Percentiles rank a stretch among this genome's conserved stretches.
phyloP scores from a whole-genome alignment of 2,113 vertebrate genomes.

The Leucoraja erinaceus region DNA sequence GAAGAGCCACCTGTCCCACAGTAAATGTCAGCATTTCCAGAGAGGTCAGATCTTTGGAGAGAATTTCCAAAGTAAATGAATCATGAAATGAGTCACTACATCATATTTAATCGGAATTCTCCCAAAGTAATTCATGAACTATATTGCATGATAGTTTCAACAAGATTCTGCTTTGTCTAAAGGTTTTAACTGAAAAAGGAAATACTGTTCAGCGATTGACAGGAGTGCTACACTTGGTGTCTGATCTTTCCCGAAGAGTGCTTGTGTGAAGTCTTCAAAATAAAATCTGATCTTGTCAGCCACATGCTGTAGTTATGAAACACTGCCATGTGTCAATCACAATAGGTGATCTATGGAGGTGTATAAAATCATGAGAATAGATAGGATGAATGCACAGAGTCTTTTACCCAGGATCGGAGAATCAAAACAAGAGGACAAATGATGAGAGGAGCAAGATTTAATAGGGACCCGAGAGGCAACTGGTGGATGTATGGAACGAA shows the following conservation, averaged over 20 bases:
- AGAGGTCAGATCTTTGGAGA: no score
- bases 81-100: not conserved
- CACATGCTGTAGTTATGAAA: not conserved
- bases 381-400: no score
- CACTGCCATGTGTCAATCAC: not conserved
- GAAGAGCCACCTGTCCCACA: not conserved
- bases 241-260: not conserved
- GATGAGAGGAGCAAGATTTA: no score
- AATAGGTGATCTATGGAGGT: not conserved
- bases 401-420: no score
- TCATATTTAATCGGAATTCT: not conserved
- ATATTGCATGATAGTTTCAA: not conserved
- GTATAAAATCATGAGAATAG: no score
- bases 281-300: conserved; percentile 1
- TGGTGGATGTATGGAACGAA: no score
- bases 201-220: not conserved
- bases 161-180: not conserved
- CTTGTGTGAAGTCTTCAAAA: not conserved
- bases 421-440: no score
- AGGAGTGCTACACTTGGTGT: not conserved
- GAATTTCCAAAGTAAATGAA: not conserved
- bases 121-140: not conserved
- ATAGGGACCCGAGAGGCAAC: no score
- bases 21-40: no score
- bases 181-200: not conserved